Conservation (phyloP, 2,797 vertebrate species). For the Epinephelus malabaricus region DNA sequence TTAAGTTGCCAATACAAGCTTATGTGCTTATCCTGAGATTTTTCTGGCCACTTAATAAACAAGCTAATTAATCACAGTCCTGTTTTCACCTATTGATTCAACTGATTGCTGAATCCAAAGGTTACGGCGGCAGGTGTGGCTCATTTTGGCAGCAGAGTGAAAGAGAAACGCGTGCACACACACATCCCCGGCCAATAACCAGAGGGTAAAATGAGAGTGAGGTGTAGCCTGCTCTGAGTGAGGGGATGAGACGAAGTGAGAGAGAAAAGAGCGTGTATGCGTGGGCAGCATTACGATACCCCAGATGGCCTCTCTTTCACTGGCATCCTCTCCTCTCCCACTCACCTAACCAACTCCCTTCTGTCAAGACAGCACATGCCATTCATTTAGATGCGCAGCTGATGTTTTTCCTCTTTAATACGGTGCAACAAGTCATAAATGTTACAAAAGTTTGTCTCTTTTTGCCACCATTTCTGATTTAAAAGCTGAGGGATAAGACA, state of each 20-base stretch:
- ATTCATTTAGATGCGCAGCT: constrained; percentile 33
- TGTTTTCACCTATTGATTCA: constrained; percentile 36
- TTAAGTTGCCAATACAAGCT: constrained; percentile 38
- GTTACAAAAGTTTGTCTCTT: neutral
- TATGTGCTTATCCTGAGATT: constrained; percentile 21
- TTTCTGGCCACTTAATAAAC: constrained; percentile 17
- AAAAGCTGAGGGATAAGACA: neutral
- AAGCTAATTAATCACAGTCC: constrained; percentile 18
- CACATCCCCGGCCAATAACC: neutral
- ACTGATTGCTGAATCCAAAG: constrained; percentile 36
- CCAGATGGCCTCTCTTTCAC: constrained; percentile 75
- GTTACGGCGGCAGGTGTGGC: neutral
- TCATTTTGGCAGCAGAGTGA: constrained; percentile 12
- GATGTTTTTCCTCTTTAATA: neutral
- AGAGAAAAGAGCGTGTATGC: constrained; percentile 43
- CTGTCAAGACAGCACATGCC: constrained; percentile 47
- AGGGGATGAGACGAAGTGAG: constrained; percentile 48
- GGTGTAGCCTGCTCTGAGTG: constrained; percentile 25
- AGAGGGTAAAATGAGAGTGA: constrained; percentile 39
- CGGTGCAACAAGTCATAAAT: constrained; percentile 6
- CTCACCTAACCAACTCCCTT: constrained; percentile 62
- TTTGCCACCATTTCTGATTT: no score
- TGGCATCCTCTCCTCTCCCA: constrained; percentile 67
- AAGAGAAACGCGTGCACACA: neutral
- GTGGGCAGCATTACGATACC: constrained; percentile 74